Percentiles rank a stretch among this genome's conserved stretches.
Conservation (phyloP, 2,113 vertebrate species). For the Uropsilus gracilis region DNA sequence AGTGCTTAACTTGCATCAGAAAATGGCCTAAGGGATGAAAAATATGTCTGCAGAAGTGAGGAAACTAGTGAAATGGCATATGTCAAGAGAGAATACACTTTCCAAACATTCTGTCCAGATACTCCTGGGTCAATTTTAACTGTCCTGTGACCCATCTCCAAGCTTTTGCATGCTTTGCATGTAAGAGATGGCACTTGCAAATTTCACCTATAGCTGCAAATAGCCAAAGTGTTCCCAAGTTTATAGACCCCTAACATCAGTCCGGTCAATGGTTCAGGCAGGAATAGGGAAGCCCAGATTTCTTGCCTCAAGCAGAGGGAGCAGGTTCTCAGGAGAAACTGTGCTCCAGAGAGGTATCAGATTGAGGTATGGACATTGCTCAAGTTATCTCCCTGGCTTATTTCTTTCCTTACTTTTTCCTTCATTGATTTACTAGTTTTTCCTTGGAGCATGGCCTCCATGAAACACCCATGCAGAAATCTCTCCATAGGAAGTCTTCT, state of each 20-base stretch:
- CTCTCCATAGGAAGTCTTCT: not conserved
- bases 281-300: not conserved
- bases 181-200: not conserved
- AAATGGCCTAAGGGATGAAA: not conserved
- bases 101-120: not conserved
- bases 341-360: not conserved
- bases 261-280: not conserved
- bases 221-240: not conserved
- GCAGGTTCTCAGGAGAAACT: not conserved
- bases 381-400: not conserved
- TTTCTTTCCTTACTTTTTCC: not conserved
- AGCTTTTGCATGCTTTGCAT: not conserved
- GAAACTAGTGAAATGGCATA: not conserved
- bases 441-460: not conserved
- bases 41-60: not conserved
- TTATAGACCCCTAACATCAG: not conserved
- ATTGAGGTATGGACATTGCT: not conserved
- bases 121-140: not conserved
- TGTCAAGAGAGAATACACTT: not conserved
- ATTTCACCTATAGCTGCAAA: not conserved
- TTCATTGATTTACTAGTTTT: not conserved
- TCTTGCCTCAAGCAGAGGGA: not conserved
- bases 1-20: not conserved
- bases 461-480: not conserved
- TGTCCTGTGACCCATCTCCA: not conserved